These are phyloP conservation scores for Apostichopus japonicus DNA, from an alignment of 35 echinoderm and acorn worm genomes.

Conservation along the genomic window DNA sequence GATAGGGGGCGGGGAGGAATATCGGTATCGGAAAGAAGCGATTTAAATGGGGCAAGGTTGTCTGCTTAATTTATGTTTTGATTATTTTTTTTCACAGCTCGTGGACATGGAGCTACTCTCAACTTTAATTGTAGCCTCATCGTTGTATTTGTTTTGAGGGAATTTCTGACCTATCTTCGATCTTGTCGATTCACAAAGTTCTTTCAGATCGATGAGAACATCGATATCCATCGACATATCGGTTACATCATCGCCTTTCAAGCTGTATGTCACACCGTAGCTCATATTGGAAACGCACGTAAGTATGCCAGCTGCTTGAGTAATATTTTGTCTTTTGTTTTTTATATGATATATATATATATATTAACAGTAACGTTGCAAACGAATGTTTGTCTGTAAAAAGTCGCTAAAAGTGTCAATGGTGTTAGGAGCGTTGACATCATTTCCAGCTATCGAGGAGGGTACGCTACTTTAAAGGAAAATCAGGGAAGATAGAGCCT, in stretches of 20 bases:
- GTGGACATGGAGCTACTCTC: constrained; percentile 19
- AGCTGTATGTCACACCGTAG: constrained; percentile 17
- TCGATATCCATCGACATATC: constrained; percentile 40
- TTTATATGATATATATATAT: too few relatives aligned
- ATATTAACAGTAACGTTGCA: too few relatives aligned
- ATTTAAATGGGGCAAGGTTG: too few relatives aligned
- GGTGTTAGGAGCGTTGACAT: too few relatives aligned
- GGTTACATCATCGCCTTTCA: constrained; percentile 28
- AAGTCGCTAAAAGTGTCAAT: too few relatives aligned
- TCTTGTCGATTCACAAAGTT: neutral
- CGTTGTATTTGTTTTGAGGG: constrained; percentile 34
- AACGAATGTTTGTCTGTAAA: too few relatives aligned
- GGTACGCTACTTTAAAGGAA: too few relatives aligned
- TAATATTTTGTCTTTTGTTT: too few relatives aligned
- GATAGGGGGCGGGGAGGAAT: too few relatives aligned
- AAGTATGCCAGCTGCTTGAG: neutral
- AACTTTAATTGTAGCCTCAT: constrained; percentile 24
- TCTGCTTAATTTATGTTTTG: neutral
- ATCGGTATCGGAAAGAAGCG: too few relatives aligned
- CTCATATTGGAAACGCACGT: constrained; percentile 45
- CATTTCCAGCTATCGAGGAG: too few relatives aligned
- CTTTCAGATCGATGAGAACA: constrained; percentile 38
- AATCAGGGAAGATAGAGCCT: too few relatives aligned
- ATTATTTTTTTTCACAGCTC: constrained; percentile 14
- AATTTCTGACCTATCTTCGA: constrained; percentile 11